phyloP scores from a whole-genome alignment of 2,888 invertebrate species.

The Xestobium rufovillosum region DNA sequence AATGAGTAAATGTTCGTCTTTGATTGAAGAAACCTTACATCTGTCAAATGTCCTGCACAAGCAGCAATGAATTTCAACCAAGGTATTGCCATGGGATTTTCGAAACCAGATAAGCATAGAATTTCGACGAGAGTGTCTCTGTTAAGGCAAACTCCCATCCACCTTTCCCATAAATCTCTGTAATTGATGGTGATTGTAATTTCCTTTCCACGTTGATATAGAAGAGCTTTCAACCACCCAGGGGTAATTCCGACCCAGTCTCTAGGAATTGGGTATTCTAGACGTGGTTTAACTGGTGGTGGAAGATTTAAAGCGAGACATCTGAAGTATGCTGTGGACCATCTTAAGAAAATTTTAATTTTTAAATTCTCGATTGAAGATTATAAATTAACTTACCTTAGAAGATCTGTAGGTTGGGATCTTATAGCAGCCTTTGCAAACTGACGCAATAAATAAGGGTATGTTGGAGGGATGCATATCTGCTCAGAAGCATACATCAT shows the following conservation, averaged over 20 bases:
- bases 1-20: too few relatives aligned
- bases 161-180: constrained; percentile 45
- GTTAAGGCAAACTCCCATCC: constrained; percentile 61
- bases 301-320: constrained; percentile 68
- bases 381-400: constrained; percentile 42
- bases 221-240: constrained; percentile 69
- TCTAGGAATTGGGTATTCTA: constrained; percentile 64
- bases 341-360: constrained; percentile 41
- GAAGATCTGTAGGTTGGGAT: constrained; percentile 80
- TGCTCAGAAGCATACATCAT: constrained; percentile 78
- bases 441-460: constrained; percentile 76
- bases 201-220: constrained; percentile 60
- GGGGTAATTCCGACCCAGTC: constrained; percentile 69
- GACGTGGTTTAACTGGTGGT: constrained; percentile 71
- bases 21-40: constrained; percentile 47
- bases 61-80: constrained; percentile 69
- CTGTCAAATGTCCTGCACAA: constrained; percentile 59
- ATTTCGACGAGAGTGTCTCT: constrained; percentile 58
- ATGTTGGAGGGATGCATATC: constrained; percentile 73
- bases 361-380: neutral
- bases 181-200: constrained; percentile 37
- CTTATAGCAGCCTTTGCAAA: constrained; percentile 88
- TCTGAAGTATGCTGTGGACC: constrained; percentile 78
- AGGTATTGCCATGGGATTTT: constrained; percentile 54
- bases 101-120: constrained; percentile 63